Evolutionary conservation across 1,140 invertebrate genomes (phyloP).

Genomic region (Neodiprion lecontei): DNA sequence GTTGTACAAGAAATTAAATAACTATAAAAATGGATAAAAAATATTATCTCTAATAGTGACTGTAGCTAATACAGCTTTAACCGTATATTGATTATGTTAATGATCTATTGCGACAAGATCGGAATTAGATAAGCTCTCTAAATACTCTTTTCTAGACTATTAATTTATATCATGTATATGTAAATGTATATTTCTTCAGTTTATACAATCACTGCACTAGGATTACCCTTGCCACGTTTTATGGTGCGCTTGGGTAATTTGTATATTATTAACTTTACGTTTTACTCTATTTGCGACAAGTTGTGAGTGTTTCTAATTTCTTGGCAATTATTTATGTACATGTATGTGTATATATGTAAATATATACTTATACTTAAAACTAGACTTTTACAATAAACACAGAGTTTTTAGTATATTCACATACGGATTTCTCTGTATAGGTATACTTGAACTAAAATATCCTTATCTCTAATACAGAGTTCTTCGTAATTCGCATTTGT

Average conservation of each 20-base stretch:
- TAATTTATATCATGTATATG: background rate
- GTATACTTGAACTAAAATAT: too few relatives aligned
- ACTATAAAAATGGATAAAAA: background rate
- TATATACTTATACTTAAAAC: too few relatives aligned
- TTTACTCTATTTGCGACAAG: background rate
- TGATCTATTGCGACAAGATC: background rate
- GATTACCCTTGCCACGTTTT: background rate
- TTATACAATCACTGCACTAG: too few relatives aligned
- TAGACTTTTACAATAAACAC: too few relatives aligned
- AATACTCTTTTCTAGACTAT: slow-evolving; percentile 4
- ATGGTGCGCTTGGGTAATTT: background rate
- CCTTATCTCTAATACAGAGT: too few relatives aligned
- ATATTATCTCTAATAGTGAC: background rate
- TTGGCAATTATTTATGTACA: background rate
- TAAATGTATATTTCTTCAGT: too few relatives aligned
- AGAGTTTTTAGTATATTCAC: too few relatives aligned
- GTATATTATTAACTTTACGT: background rate
- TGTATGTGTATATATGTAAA: too few relatives aligned
- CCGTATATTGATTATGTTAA: background rate
- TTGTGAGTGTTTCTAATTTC: background rate
- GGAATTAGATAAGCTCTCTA: background rate
- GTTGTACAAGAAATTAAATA: background rate
- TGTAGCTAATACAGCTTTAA: background rate
- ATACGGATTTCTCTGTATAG: too few relatives aligned
- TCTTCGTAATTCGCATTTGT: too few relatives aligned